phyloP scores from a whole-genome alignment of 2,888 invertebrate genomes.

The Pycnomerus fuliginosus region DNA sequence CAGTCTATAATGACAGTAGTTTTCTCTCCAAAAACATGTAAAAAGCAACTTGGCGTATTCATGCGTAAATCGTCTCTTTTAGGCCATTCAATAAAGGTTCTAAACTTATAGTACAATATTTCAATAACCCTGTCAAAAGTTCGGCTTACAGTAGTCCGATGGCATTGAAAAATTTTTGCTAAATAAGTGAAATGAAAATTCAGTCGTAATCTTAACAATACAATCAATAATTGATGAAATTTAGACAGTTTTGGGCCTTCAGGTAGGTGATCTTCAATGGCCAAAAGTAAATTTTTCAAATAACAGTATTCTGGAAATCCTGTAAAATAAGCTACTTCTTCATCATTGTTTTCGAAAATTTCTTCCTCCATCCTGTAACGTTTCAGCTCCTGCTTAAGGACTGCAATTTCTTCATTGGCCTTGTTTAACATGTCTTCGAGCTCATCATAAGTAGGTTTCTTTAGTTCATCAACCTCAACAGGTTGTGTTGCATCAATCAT shows the following conservation, averaged over 20 bases:
- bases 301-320: conserved; percentile 3
- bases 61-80: conserved; percentile 1
- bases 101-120: not conserved
- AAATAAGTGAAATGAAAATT: conserved; percentile 7
- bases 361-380: conserved; percentile 5
- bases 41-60: conserved; percentile 2
- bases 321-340: conserved; percentile 3
- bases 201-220: conserved; percentile 2
- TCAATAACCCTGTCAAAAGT: conserved; percentile 1
- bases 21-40: conserved; percentile 1
- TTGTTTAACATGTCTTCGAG: no score
- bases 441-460: no score
- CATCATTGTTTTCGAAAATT: conserved; percentile 1
- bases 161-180: conserved; percentile 3
- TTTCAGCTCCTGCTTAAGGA: not conserved
- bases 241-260: not conserved
- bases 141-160: conserved; percentile 1
- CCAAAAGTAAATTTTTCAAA: not conserved
- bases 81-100: conserved; percentile 6
- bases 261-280: conserved; percentile 1
- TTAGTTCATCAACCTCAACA: no score
- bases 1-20: conserved; percentile 18
- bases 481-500: no score
- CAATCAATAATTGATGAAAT: conserved; percentile 2
- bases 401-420: not conserved